Conservation (phyloP, 35 echinoderm and acorn worm genomes). For the Holothuria glaberrima region DNA sequence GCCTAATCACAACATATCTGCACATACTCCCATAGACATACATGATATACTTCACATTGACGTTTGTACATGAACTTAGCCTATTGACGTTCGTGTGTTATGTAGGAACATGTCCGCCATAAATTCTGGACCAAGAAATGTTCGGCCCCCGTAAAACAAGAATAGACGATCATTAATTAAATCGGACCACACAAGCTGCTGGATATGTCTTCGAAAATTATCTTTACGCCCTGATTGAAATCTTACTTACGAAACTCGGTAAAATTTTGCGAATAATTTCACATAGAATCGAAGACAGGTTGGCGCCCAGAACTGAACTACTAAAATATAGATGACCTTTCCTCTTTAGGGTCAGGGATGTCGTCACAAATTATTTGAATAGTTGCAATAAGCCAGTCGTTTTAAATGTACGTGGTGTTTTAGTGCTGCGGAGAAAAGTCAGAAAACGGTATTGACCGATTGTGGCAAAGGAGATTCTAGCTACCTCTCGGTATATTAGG, state of each 20-base stretch:
- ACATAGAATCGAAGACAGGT: conserved; percentile 53
- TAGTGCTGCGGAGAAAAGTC: too few relatives aligned
- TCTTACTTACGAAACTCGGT: conserved; percentile 46
- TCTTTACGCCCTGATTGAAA: not conserved
- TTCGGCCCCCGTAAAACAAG: not conserved
- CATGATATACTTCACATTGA: too few relatives aligned
- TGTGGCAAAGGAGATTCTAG: too few relatives aligned
- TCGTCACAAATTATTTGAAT: conserved; percentile 57
- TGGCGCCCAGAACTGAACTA: conserved; percentile 61
- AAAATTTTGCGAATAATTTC: conserved; percentile 46
- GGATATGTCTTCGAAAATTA: conserved; percentile 7
- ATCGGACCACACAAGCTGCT: not conserved
- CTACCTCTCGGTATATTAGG: too few relatives aligned
- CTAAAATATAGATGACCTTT: conserved; percentile 60
- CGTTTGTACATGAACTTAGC: too few relatives aligned
- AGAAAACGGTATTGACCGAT: too few relatives aligned
- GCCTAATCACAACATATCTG: too few relatives aligned
- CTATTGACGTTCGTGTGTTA: too few relatives aligned
- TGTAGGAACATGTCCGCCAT: conserved; percentile 55
- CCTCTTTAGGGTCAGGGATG: conserved; percentile 52
- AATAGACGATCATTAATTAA: not conserved
- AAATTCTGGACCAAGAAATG: conserved; percentile 44
- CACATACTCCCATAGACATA: too few relatives aligned
- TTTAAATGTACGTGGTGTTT: not conserved
- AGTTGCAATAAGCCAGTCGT: conserved; percentile 38